Base-by-base conservation (phyloP, 2,888 invertebrate genomes). In the Parasteatoda lunata region DNA sequence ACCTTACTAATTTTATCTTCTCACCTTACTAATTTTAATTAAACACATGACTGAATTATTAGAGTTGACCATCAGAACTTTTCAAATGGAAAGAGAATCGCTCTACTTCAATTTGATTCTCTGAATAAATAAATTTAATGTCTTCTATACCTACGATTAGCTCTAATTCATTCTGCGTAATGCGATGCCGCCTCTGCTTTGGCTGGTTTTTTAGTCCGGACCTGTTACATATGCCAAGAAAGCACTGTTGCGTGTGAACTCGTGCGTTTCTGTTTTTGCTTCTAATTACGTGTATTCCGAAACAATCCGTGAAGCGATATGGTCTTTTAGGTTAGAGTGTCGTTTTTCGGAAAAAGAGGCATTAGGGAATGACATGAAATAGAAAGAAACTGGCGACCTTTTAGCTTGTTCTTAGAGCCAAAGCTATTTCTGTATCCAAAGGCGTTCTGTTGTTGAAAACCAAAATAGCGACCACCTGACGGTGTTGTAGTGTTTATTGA, bases 391-490 rank as follows among this genome's bases (percentile, higher is more conserved):
- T 68, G 66, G 30, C 30, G 66, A 68, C 66, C 66, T 68, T 68
- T 68, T 45, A 3, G 66, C 45, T 68, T 68, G 66, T 68, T 15
- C 30, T 68, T 9, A 15, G 66, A 13, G 45, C 66, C 66, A 45
- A 30, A 8, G 66, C 15, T 68, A 68, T 68, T 68, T 68, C 30
- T 68, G 59, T 59, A 13, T 13, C 59, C 5, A n/a, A 59, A 15
- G 6, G 30, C 30, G 9, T 68, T 30, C n/a, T 68, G 66, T 45
- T 68, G 30, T 30, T 30, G 30, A 45, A 15, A 45, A 68, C 66
- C n/a, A 68, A 68, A 68, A 68, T 68, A 68, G 66, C 30, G 45
- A 15, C 66, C 66, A 68, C 66, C 66, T 68, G 66, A 68, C 9
- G 66, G 9, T 15, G 15, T 15, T 15, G 5, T 30, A 30, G 30